These are phyloP conservation scores for Tachyglossus aculeatus DNA, from an alignment of 2,797 vertebrate species.

Conservation along the genomic window DNA sequence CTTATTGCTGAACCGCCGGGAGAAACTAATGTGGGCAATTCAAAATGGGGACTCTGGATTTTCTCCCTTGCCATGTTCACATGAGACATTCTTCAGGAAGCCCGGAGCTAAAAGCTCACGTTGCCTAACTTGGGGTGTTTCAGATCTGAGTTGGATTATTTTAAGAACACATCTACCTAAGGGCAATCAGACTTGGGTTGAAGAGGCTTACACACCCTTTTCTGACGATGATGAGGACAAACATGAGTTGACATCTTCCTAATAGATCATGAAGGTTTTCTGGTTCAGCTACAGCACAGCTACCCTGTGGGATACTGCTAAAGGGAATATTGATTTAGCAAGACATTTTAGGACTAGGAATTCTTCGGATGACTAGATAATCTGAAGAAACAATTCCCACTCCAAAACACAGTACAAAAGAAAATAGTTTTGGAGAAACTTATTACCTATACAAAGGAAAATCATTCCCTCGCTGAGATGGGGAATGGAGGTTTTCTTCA, in stretches of 20 bases:
- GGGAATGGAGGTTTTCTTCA: no score
- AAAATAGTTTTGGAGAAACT: background rate
- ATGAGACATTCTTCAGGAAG: constrained; percentile 5
- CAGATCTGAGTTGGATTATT: constrained; percentile 47
- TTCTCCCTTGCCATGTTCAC: background rate
- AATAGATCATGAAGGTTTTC: constrained; percentile 52
- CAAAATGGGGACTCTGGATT: background rate
- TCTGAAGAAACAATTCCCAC: background rate
- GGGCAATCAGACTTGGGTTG: constrained; percentile 50
- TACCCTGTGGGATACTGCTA: constrained; percentile 20
- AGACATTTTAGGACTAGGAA: background rate
- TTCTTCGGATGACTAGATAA: background rate
- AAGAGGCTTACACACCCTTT: constrained; percentile 31
- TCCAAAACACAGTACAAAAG: background rate
- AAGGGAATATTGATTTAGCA: constrained; percentile 20
- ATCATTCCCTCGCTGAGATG: no score
- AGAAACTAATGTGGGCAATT: background rate
- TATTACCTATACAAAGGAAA: no score
- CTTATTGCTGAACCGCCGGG: constrained; percentile 2
- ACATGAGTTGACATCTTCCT: constrained; percentile 49
- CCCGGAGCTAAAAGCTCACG: constrained; percentile 36
- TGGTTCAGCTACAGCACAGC: constrained; percentile 45
- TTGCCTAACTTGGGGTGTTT: constrained; percentile 31
- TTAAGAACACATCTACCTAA: background rate
- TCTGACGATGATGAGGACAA: constrained; percentile 51